phyloP scores from a whole-genome alignment of 2,113 vertebrate genomes.

The Ceuthmochares aereus region DNA sequence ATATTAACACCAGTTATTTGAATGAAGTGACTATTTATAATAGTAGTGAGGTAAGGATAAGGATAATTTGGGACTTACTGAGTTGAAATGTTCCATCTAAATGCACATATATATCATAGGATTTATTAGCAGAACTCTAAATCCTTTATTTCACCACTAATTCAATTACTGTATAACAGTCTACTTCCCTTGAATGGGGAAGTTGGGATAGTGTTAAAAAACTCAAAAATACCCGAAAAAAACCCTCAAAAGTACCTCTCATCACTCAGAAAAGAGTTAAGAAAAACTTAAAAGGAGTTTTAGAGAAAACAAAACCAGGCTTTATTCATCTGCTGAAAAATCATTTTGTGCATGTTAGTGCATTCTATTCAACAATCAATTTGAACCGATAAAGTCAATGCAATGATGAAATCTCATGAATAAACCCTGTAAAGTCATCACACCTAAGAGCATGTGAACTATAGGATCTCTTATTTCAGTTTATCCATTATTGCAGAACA shows the following conservation, averaged over 20 bases:
- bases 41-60: not conserved
- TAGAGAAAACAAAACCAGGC: not conserved
- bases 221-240: not conserved
- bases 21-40: not conserved
- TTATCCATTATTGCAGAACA: not conserved
- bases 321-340: not conserved
- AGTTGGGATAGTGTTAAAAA: not conserved
- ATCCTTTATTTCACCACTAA: not conserved
- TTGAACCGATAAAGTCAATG: not conserved
- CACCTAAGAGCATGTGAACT: not conserved
- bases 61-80: not conserved
- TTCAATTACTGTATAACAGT: not conserved
- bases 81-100: not conserved
- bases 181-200: not conserved
- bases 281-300: not conserved
- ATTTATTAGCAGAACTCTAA: not conserved
- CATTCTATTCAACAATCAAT: not conserved
- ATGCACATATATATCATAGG: not conserved
- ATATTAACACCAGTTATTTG: not conserved
- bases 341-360: not conserved
- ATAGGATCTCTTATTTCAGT: not conserved
- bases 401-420: not conserved
- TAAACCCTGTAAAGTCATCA: not conserved
- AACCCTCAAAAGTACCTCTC: not conserved
- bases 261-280: not conserved